These are phyloP conservation scores for Catagonus wagneri DNA, from an alignment of 2,113 vertebrate genomes.

Conservation along the genomic window DNA sequence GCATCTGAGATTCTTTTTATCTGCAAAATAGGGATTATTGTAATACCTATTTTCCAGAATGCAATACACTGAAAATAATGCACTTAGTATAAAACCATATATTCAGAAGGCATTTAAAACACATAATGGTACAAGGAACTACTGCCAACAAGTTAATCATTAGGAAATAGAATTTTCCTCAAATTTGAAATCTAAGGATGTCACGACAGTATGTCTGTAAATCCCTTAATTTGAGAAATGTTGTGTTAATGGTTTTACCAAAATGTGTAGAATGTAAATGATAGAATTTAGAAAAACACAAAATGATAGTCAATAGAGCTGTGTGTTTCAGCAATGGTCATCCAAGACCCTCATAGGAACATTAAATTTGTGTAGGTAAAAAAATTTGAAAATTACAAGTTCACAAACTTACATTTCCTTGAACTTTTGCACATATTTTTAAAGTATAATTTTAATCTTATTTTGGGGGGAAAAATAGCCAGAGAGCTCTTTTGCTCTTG, in stretches of 20 bases:
- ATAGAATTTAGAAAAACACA: background rate
- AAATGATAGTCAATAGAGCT: background rate
- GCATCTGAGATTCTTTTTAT: background rate
- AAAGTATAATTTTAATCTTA: constrained; percentile 6
- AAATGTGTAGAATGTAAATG: background rate
- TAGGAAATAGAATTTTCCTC: background rate
- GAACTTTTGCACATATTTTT: background rate
- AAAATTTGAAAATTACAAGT: background rate
- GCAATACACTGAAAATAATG: background rate
- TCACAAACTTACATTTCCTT: background rate
- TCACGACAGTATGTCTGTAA: background rate
- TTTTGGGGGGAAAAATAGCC: background rate
- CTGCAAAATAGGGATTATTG: background rate
- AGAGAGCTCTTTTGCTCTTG: background rate
- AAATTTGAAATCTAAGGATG: constrained; percentile 22
- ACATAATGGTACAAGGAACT: background rate
- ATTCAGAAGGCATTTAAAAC: background rate
- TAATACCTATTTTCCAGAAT: background rate
- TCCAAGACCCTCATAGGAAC: background rate
- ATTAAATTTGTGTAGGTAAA: background rate
- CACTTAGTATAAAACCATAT: background rate
- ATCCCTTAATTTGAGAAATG: background rate
- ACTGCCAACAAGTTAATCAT: background rate
- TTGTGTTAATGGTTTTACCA: background rate
- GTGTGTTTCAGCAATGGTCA: background rate